Conservation (phyloP, 2,113 vertebrate genomes). For the Peromyscus californicus region DNA sequence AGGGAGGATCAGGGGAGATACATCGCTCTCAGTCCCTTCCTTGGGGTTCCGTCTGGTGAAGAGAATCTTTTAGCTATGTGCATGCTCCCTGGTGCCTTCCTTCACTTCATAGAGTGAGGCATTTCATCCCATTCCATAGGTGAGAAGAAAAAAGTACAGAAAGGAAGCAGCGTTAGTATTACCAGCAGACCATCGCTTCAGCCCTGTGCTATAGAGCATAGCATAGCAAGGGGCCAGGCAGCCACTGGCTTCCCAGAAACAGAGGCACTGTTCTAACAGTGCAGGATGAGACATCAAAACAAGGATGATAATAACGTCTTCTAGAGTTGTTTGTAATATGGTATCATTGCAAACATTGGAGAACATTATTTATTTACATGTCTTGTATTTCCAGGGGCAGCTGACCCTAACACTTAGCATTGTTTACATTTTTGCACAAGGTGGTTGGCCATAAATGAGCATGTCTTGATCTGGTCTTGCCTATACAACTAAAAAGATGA, state of each 20-base stretch:
- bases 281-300: background rate
- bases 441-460: background rate
- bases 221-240: background rate
- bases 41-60: background rate
- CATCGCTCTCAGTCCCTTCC: background rate
- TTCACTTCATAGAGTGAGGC: background rate
- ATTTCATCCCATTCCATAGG: slow-evolving; percentile 26
- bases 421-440: background rate
- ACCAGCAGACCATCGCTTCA: background rate
- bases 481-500: slow-evolving; percentile 9
- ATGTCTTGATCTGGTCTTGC: background rate
- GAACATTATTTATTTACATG: slow-evolving; percentile 20
- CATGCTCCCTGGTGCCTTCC: background rate
- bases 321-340: background rate
- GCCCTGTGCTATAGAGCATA: background rate
- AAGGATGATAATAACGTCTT: background rate
- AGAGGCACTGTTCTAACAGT: background rate
- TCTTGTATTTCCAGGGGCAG: background rate
- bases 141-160: slow-evolving; percentile 4
- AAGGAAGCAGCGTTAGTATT: background rate
- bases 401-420: background rate
- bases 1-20: background rate
- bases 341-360: background rate
- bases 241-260: slow-evolving; percentile 36
- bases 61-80: background rate